Percentiles rank a stretch among this genome's conserved stretches.
Conservation (phyloP, 2,888 invertebrate species). For the Aporophyla lueneburgensis region DNA sequence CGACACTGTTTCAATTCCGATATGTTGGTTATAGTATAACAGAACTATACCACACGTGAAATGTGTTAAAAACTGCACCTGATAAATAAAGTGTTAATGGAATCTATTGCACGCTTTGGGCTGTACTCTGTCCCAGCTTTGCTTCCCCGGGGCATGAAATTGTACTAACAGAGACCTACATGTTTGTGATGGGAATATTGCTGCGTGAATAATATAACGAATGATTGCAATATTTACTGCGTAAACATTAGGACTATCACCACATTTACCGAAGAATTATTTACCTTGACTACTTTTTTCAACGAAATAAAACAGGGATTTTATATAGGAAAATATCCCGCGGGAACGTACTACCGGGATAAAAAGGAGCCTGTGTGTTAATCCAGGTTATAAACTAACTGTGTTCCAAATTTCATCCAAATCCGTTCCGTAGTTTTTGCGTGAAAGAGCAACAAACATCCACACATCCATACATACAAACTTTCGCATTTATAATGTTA, state of each 20-base stretch:
- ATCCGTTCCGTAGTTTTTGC: too few relatives aligned
- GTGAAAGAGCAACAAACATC: too few relatives aligned
- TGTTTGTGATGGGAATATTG: conserved; percentile 8
- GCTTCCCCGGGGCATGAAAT: conserved; percentile 19
- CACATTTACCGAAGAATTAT: not conserved
- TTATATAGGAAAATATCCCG: too few relatives aligned
- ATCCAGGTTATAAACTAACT: too few relatives aligned
- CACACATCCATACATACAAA: too few relatives aligned
- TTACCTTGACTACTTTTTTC: not conserved
- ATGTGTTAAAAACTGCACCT: not conserved
- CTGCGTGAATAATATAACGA: not conserved
- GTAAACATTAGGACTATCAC: not conserved
- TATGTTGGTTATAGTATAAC: not conserved
- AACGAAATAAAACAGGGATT: not conserved
- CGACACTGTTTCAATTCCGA: not conserved
- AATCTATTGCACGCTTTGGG: conserved; percentile 11
- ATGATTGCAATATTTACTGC: not conserved
- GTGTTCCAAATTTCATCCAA: too few relatives aligned
- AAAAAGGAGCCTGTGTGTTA: too few relatives aligned
- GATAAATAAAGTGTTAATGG: not conserved
- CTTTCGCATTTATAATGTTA: too few relatives aligned
- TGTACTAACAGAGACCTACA: conserved; percentile 14
- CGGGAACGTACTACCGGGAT: too few relatives aligned
- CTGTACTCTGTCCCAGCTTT: conserved; percentile 12
- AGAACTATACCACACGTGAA: too few relatives aligned